Percentiles rank a stretch among this genome's conserved stretches.
Conservation (phyloP, 2,888 invertebrate genomes). For the Perizoma affinitatum region DNA sequence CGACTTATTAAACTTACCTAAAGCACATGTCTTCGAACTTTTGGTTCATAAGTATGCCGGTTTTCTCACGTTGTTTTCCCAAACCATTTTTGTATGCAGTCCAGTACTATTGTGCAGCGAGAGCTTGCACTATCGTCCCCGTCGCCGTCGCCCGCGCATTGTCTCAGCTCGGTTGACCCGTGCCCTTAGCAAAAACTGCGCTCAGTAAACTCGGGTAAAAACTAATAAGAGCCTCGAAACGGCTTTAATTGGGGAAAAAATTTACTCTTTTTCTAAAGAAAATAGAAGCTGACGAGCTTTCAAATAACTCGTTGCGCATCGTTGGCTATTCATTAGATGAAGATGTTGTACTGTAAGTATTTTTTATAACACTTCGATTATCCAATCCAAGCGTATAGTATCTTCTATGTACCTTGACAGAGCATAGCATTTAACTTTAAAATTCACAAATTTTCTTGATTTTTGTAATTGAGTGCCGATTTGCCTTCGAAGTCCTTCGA, state of each 20-base stretch:
- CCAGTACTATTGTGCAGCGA: neutral
- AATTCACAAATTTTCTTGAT: too few relatives aligned
- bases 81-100: too few relatives aligned
- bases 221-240: slow-evolving; percentile 60
- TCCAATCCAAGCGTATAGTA: neutral
- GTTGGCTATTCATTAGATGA: slow-evolving; percentile 48
- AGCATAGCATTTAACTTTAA: too few relatives aligned
- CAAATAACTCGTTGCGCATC: slow-evolving; percentile 42
- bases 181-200: slow-evolving; percentile 75
- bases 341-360: slow-evolving; percentile 43
- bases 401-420: neutral
- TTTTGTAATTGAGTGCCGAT: too few relatives aligned
- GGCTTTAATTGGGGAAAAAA: slow-evolving; percentile 76
- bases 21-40: too few relatives aligned
- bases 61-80: neutral
- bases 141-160: slow-evolving; percentile 55
- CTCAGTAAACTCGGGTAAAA: slow-evolving; percentile 48
- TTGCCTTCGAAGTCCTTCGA: too few relatives aligned
- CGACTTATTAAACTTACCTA: too few relatives aligned
- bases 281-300: slow-evolving; percentile 48
- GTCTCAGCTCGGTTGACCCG: slow-evolving; percentile 81
- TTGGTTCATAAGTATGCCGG: too few relatives aligned
- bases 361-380: slow-evolving; percentile 26
- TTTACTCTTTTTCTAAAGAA: slow-evolving; percentile 58
- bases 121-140: slow-evolving; percentile 13